These are phyloP conservation scores for Coleophora deauratella DNA, from an alignment of 2,888 invertebrate species.

Conservation along the genomic window DNA sequence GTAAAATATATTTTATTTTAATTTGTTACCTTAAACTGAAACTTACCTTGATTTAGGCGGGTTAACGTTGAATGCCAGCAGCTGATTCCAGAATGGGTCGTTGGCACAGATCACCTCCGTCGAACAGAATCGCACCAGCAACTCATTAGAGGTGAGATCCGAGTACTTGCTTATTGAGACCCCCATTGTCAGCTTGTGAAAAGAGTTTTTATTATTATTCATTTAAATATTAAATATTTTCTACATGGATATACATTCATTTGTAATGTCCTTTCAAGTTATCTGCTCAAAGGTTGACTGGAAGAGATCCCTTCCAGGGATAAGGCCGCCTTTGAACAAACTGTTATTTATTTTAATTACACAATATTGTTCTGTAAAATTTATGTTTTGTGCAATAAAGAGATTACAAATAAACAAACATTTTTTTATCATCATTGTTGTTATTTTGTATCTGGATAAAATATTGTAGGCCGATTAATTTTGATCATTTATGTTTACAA, in stretches of 20 bases:
- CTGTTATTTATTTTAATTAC: background rate
- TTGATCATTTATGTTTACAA: too few species aligned
- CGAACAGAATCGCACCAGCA: conserved; percentile 85
- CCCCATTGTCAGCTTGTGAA: conserved; percentile 76
- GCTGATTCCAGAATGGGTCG: conserved; percentile 95
- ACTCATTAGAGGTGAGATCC: conserved; percentile 87
- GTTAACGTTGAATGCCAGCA: conserved; percentile 92
- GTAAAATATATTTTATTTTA: too few species aligned
- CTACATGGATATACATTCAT: too few species aligned
- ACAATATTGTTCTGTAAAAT: too few species aligned
- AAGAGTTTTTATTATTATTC: background rate
- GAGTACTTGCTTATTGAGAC: conserved; percentile 85
- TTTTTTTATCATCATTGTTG: background rate
- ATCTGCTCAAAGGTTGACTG: too few species aligned
- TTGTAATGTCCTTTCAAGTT: too few species aligned
- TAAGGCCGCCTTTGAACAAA: background rate
- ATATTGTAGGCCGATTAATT: too few species aligned
- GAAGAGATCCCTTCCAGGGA: background rate
- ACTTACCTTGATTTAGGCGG: conserved; percentile 84
- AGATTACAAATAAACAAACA: too few species aligned
- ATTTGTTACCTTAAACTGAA: too few species aligned
- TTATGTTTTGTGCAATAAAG: too few species aligned
- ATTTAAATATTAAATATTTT: too few species aligned
- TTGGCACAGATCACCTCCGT: conserved; percentile 86
- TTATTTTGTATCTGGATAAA: background rate